Conservation (phyloP, 1,140 invertebrate genomes). For the Meteorus sp. region DNA sequence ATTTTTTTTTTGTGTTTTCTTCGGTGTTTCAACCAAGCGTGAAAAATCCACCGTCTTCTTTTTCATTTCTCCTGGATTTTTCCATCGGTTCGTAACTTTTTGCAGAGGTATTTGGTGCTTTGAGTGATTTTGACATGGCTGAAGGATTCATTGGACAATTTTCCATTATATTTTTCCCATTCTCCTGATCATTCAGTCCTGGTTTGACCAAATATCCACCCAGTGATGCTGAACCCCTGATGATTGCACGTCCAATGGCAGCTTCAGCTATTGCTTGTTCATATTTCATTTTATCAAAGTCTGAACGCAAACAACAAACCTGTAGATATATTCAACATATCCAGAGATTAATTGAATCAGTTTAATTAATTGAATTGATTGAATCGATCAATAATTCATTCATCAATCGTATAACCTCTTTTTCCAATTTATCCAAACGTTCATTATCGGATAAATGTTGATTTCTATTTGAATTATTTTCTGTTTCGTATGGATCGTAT, state of each 20-base stretch:
- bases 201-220: slow-evolving; percentile 23
- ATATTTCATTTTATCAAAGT: slow-evolving; percentile 26
- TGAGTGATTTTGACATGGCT: not conserved
- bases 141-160: not conserved
- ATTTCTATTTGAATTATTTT: slow-evolving; percentile 4
- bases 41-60: slow-evolving; percentile 14
- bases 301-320: slow-evolving; percentile 14
- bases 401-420: slow-evolving; percentile 23
- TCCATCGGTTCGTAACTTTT: not conserved
- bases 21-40: slow-evolving; percentile 17
- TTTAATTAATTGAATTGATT: not conserved
- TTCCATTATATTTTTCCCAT: slow-evolving; percentile 9
- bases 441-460: slow-evolving; percentile 3
- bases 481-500: not conserved
- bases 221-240: slow-evolving; percentile 27
- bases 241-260: slow-evolving; percentile 29
- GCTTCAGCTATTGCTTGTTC: slow-evolving; percentile 27
- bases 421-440: slow-evolving; percentile 20
- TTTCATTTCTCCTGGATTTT: slow-evolving; percentile 1
- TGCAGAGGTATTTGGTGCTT: not conserved
- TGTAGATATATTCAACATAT: not conserved
- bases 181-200: not conserved
- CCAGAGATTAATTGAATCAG: not conserved
- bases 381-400: not conserved
- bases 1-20: slow-evolving; percentile 2